These are phyloP conservation scores for Chaenocephalus aceratus DNA, from an alignment of 2,113 vertebrate genomes.

Conservation along the genomic window DNA sequence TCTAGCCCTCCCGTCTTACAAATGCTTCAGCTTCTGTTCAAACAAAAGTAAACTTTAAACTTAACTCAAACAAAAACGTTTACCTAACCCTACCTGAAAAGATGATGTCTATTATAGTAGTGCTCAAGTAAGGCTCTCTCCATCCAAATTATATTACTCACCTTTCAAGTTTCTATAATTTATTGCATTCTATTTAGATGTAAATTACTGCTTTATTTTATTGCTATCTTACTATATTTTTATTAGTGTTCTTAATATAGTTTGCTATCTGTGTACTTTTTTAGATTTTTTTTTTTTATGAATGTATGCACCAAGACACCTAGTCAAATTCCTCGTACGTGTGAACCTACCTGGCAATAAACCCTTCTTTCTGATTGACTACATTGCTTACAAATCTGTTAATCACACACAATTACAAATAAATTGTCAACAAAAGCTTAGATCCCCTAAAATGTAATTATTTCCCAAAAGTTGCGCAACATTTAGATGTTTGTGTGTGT, in stretches of 20 bases:
- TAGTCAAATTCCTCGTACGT: no score
- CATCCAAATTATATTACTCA: constrained; percentile 7
- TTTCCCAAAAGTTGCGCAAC: constrained; percentile 17
- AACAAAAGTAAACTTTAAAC: constrained; percentile 18
- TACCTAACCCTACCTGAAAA: constrained; percentile 9
- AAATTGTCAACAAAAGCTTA: constrained; percentile 1
- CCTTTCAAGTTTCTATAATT: constrained; percentile 3
- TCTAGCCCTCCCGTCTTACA: constrained; percentile 51
- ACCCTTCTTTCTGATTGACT: no score
- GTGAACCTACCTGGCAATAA: no score
- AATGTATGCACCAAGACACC: no score
- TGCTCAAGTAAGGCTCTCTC: constrained; percentile 16
- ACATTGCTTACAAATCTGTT: no score
- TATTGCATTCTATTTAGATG: no score
- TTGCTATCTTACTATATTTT: no score
- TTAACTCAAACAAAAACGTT: constrained; percentile 27
- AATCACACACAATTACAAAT: no score
- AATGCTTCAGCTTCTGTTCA: constrained; percentile 34
- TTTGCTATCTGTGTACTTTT: no score
- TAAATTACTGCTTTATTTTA: no score
- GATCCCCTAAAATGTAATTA: not conserved
- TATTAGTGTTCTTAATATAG: no score
- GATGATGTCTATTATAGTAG: constrained; percentile 13
- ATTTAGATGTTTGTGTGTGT: not conserved
- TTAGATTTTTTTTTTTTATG: no score